Percentiles rank a stretch among this genome's conserved stretches.
These are phyloP conservation scores for Caenorhabditis parvicauda DNA, from an alignment of 2,888 invertebrate genomes.

Conservation along the genomic window DNA sequence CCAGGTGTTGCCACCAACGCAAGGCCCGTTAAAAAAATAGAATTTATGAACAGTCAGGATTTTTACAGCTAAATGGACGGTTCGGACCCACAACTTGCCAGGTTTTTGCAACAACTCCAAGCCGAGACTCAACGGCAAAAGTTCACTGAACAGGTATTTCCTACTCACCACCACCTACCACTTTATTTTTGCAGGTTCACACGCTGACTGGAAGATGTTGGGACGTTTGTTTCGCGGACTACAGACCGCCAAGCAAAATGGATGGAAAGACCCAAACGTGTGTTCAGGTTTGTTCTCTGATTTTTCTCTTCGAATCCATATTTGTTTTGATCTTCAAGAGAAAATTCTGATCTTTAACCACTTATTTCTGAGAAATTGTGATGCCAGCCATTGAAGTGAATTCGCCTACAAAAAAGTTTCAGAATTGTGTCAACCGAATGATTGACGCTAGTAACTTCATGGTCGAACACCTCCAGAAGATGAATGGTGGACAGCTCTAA, in stretches of 20 bases:
- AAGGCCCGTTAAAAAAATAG: no score
- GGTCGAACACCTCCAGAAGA: slow-evolving; percentile 59
- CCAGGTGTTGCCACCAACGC: no score
- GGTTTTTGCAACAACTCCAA: slow-evolving; percentile 53
- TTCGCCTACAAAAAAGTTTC: no score
- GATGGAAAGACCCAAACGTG: slow-evolving; percentile 49
- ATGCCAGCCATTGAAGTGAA: no score
- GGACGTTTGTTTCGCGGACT: slow-evolving; percentile 56
- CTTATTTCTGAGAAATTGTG: no score
- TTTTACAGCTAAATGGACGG: slow-evolving; percentile 38
- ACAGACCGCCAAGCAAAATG: slow-evolving; percentile 56
- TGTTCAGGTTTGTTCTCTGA: slow-evolving; percentile 23
- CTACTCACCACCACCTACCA: no score
- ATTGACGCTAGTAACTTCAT: slow-evolving; percentile 59
- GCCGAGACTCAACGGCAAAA: slow-evolving; percentile 57
- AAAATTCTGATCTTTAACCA: no score
- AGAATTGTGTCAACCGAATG: slow-evolving; percentile 60
- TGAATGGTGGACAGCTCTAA: slow-evolving; percentile 31
- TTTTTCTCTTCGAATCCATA: no score
- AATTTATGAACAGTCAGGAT: no score
- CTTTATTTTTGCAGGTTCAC: slow-evolving; percentile 46
- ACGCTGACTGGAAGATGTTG: slow-evolving; percentile 54
- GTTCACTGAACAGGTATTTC: slow-evolving; percentile 56
- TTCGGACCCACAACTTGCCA: slow-evolving; percentile 41
- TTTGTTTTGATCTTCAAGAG: no score